These are phyloP conservation scores for Prionailurus bengalensis DNA, from an alignment of 2,113 vertebrate genomes.

Conservation along the genomic window DNA sequence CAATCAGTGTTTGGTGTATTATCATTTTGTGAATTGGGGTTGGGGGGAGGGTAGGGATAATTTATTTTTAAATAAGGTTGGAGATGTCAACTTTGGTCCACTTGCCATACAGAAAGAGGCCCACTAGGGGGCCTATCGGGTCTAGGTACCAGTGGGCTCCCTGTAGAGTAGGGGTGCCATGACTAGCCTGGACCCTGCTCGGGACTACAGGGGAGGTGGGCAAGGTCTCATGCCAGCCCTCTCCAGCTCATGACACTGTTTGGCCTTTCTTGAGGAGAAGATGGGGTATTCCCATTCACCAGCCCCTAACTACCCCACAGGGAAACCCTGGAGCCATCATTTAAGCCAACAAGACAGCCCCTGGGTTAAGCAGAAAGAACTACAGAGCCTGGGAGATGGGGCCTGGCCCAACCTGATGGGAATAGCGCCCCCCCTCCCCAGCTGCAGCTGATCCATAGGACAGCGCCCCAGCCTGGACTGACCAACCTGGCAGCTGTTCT, in stretches of 20 bases:
- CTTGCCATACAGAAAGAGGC: slow-evolving; percentile 76
- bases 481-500: neutral
- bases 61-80: slow-evolving; percentile 87
- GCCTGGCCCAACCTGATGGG: neutral
- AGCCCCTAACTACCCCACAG: slow-evolving; percentile 34
- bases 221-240: neutral
- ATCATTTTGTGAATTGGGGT: slow-evolving; percentile 78
- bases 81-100: slow-evolving; percentile 79
- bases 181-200: neutral
- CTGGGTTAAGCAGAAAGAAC: slow-evolving; percentile 33
- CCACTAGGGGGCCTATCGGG: slow-evolving; percentile 58
- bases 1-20: slow-evolving; percentile 81
- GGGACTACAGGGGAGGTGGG: neutral
- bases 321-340: slow-evolving; percentile 49
- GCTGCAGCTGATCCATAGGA: neutral
- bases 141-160: neutral
- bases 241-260: slow-evolving; percentile 3
- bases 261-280: slow-evolving; percentile 60
- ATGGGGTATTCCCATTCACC: slow-evolving; percentile 20
- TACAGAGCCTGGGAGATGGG: neutral
- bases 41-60: slow-evolving; percentile 80
- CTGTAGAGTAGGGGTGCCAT: neutral
- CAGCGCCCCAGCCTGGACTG: slow-evolving; percentile 2
- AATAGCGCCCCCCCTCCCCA: neutral
- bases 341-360: slow-evolving; percentile 52